Evolutionary conservation across 1,140 invertebrate species (phyloP), one percentile per base, ranked within the genome.

Genomic region (Drosophila orosa): DNA sequence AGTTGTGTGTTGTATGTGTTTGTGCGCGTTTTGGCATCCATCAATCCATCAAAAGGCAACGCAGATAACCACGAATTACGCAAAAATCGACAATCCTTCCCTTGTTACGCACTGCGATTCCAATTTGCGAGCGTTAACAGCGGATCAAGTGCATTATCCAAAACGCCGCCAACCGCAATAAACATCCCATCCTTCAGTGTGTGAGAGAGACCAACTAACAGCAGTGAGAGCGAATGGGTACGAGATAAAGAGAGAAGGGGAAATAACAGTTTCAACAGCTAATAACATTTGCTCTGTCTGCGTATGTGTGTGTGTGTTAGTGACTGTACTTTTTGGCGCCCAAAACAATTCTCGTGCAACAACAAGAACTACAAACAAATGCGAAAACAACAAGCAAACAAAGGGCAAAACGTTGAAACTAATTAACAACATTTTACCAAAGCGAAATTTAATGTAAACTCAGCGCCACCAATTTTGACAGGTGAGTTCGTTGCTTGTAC

Each of bases 241-340:
- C 17, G 45, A 42, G 29, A 29, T n/a, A 42, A 15, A 37, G 27
- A 56, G 63, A 27, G 39, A 24, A 42, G 17, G 58, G 37, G 55
- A 75, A 42, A 63, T 45, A 58, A 74, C 71, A 57, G 37, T 67
- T 75, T 66, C 25, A 61, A 75, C 52, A 66, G 72, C 73, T 75
- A 75, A 75, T 75, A 75, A 52, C 71, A 75, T 22, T 74, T 42
- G 29, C 47, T 39, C 27, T 40, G 54, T 47, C 35, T 29, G 48
- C 15, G 50, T 15, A 24, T 42, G 29, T 35, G 12, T 39, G 35
- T 37, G 19, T 57, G 68, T 56, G 50, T 74, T 33, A 31, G 72
- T 78, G 69, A 85, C 83, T 85, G 82, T 87, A 85, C 78, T 87
- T 85, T 84, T 87, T 87, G 82, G 78, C 82, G 74, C 82, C 74